These are phyloP conservation scores for Coptodon rendalli DNA, from an alignment of 2,113 vertebrate genomes.

Conservation along the genomic window DNA sequence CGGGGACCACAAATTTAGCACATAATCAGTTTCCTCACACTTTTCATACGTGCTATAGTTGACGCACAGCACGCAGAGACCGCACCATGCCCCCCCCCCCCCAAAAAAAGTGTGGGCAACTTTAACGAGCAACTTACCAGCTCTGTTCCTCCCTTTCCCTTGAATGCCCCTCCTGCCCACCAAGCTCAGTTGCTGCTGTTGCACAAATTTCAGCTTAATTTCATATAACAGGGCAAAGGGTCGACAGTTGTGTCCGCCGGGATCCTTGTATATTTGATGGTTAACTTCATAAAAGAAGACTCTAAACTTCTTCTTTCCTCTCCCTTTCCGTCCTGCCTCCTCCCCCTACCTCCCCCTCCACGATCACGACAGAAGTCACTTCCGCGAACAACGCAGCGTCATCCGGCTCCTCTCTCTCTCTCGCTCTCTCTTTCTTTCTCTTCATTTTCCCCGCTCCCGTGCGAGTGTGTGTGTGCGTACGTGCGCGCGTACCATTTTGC, in stretches of 20 bases:
- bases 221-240: background rate
- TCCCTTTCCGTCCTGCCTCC: slow-evolving; percentile 39
- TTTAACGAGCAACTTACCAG: slow-evolving; percentile 67
- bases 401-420: slow-evolving; percentile 3
- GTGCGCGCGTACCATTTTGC: background rate
- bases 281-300: slow-evolving; percentile 25
- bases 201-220: background rate
- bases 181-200: background rate
- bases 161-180: slow-evolving; percentile 28
- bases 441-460: background rate
- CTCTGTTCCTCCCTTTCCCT: slow-evolving; percentile 47
- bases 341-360: slow-evolving; percentile 24
- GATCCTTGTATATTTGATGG: background rate
- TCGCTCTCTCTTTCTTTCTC: background rate
- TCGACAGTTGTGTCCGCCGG: background rate
- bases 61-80: background rate
- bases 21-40: background rate
- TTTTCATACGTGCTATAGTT: background rate
- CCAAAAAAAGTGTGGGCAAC: slow-evolving; percentile 47
- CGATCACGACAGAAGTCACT: slow-evolving; percentile 65
- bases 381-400: slow-evolving; percentile 70
- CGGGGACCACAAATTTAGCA: background rate
- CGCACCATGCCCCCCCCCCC: slow-evolving; percentile 3
- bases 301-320: slow-evolving; percentile 52
- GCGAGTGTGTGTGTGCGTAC: background rate